Evolutionary conservation across 2,797 vertebrate genomes (phyloP).

Genomic region (Eremophila alpestris): DNA sequence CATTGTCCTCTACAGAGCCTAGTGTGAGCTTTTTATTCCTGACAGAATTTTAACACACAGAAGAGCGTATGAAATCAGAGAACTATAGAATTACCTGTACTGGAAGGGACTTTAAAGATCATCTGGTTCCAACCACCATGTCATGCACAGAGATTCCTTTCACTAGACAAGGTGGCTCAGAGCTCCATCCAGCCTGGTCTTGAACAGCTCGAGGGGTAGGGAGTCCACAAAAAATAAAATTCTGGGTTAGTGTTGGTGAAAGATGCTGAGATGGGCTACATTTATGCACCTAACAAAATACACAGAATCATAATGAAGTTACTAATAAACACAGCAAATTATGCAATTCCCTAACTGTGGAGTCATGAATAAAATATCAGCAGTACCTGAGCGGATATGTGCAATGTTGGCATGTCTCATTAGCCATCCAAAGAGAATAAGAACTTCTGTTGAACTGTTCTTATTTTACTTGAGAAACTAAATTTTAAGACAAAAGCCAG

Average conservation of each 20-base stretch:
- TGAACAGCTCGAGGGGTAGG: background rate
- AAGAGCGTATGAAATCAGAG: background rate
- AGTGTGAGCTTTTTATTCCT: background rate
- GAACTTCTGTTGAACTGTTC: background rate
- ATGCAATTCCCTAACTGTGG: background rate
- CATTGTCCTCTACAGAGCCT: background rate
- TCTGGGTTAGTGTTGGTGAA: background rate
- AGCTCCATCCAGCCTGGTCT: background rate
- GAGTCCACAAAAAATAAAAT: background rate
- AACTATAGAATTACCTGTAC: background rate
- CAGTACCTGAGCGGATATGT: background rate
- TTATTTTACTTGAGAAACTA: background rate
- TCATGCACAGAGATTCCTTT: background rate
- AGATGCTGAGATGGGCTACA: background rate
- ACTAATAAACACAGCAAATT: background rate
- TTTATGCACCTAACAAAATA: background rate
- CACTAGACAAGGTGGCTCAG: background rate
- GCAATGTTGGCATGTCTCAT: background rate
- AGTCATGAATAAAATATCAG: background rate
- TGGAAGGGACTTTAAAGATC: background rate
- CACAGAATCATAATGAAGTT: background rate
- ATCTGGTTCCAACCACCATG: fast-evolving
- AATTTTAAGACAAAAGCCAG: background rate
- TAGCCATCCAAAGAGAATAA: background rate
- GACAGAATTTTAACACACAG: background rate